Percentiles rank a stretch among this genome's conserved stretches.
phyloP scores from a whole-genome alignment of 1,140 invertebrate genomes.

The Helicoverpa armigera region DNA sequence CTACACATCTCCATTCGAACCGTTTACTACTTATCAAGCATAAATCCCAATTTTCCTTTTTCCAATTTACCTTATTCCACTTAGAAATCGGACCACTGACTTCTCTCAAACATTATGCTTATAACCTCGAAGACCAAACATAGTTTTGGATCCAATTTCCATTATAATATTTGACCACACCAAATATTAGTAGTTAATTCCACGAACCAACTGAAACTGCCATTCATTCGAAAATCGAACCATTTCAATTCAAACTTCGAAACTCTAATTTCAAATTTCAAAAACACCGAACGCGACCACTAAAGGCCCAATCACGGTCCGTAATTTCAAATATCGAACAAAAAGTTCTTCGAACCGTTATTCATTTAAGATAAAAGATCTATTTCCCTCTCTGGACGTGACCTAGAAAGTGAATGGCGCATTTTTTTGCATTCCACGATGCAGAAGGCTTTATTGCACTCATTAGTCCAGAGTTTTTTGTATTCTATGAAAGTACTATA shows the following conservation, averaged over 20 bases:
- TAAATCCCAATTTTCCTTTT: no score
- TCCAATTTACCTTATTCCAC: no score
- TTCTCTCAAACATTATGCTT: no score
- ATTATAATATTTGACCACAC: no score
- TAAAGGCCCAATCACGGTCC: constrained; percentile 35
- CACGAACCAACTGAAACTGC: background rate
- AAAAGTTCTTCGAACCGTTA: constrained; percentile 43
- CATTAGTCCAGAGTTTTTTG: constrained; percentile 50
- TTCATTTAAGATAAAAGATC: constrained; percentile 54
- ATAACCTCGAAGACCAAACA: no score
- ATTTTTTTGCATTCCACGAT: constrained; percentile 50
- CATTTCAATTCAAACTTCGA: constrained; percentile 8
- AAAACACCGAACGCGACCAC: constrained; percentile 24
- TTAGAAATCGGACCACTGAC: no score
- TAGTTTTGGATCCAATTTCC: no score
- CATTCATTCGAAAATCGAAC: background rate
- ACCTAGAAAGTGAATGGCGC: constrained; percentile 50
- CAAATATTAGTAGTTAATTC: background rate
- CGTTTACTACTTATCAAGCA: no score
- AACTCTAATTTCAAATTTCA: constrained; percentile 33
- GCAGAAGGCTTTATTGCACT: constrained; percentile 52
- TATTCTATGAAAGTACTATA: constrained; percentile 47
- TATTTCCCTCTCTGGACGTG: constrained; percentile 40
- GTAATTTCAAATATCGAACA: constrained; percentile 48
- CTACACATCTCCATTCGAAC: no score